These are phyloP conservation scores for Hippolais icterina DNA, from an alignment of 2,113 vertebrate species.

Conservation along the genomic window DNA sequence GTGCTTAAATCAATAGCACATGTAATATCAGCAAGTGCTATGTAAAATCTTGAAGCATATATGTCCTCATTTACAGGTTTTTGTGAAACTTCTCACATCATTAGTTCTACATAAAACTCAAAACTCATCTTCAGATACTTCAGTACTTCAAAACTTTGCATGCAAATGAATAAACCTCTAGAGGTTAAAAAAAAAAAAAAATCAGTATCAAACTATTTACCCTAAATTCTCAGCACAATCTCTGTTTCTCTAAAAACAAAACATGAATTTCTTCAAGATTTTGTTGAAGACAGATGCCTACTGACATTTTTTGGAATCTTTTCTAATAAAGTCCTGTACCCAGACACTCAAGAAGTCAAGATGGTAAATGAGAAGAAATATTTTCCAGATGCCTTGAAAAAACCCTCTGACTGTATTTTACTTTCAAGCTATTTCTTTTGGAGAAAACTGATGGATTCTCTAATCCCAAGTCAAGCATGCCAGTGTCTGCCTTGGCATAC, in stretches of 20 bases:
- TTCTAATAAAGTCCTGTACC: not conserved
- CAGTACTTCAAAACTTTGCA: not conserved
- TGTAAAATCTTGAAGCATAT: not conserved
- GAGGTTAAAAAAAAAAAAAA: not conserved
- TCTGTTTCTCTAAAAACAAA: not conserved
- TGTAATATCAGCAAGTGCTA: not conserved
- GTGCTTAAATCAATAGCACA: not conserved
- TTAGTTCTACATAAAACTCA: not conserved
- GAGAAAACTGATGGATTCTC: not conserved
- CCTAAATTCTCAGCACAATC: not conserved
- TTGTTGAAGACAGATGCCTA: not conserved
- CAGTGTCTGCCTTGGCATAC: not conserved
- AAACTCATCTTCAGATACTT: not conserved
- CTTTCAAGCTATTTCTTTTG: not conserved
- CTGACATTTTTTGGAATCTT: not conserved
- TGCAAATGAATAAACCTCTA: not conserved
- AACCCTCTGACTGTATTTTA: not conserved
- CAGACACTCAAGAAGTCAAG: not conserved
- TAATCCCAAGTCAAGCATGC: not conserved
- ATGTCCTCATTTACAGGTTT: not conserved
- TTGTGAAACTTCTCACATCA: not conserved
- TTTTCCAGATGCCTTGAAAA: not conserved
- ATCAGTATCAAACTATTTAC: not conserved
- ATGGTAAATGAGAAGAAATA: not conserved
- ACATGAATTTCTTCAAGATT: not conserved